A percentile compares a stretch with the other conserved stretches of the same genome.
Evolutionary conservation across 2,888 invertebrate genomes (phyloP).

Genomic region (Petrophora chlorosata): DNA sequence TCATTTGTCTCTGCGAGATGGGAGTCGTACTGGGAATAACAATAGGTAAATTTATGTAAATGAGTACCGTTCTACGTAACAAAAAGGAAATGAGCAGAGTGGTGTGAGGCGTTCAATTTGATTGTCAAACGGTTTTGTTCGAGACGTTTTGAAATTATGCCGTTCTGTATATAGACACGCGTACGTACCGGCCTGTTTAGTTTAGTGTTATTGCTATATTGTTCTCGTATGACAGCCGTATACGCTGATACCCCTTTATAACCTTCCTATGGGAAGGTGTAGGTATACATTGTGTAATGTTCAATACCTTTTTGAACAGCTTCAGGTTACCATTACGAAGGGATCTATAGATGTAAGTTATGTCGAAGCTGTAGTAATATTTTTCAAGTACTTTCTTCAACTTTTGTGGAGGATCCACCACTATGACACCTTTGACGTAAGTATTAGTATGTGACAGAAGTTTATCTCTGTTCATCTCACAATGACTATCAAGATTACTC

Average conservation of each 20-base stretch:
- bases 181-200: conserved; percentile 35
- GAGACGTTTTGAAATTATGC: conserved; percentile 61
- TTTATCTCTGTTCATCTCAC: too few species aligned
- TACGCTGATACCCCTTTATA: conserved; percentile 30
- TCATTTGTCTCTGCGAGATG: conserved; percentile 61
- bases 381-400: too few species aligned
- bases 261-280: conserved; percentile 14
- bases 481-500: too few species aligned
- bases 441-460: too few species aligned
- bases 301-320: conserved; percentile 1
- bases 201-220: conserved; percentile 42
- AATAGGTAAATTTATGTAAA: conserved; percentile 83
- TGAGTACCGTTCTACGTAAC: conserved; percentile 72
- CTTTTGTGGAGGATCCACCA: too few species aligned
- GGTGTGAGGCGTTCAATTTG: conserved; percentile 64
- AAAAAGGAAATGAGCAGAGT: conserved; percentile 76
- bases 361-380: too few species aligned
- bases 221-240: conserved; percentile 38
- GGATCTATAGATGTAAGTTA: too few species aligned
- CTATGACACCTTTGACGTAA: too few species aligned
- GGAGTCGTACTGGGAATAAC: conserved; percentile 68
- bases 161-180: conserved; percentile 39
- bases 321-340: conserved; percentile 11
- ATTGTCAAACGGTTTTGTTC: conserved; percentile 61
- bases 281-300: conserved; percentile 10